Percentiles rank a stretch among this genome's conserved stretches.
Conservation (phyloP, 2,797 vertebrate genomes). For the Pipistrellus nathusii region DNA sequence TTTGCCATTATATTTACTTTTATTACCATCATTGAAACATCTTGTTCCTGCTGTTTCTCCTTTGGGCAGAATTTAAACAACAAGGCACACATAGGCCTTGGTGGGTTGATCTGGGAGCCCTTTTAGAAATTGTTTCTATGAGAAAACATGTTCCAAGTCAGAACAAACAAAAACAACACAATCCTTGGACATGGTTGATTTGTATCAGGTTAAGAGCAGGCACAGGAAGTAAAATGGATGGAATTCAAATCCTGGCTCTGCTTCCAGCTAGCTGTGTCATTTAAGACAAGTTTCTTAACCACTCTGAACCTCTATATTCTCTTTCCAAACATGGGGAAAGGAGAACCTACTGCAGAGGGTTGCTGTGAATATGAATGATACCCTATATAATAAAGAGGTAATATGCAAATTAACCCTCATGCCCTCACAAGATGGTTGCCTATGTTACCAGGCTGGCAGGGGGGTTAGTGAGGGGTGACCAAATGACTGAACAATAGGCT, state of each 20-base stretch:
- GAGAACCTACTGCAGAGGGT: background rate
- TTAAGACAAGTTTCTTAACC: background rate
- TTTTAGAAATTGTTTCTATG: slow-evolving; percentile 7
- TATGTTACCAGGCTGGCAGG: no score
- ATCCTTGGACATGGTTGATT: background rate
- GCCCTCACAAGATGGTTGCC: no score
- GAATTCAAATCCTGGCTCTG: background rate
- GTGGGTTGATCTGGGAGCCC: background rate
- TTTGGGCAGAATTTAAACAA: slow-evolving; percentile 31
- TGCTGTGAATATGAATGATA: background rate
- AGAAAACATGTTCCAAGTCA: slow-evolving; percentile 14
- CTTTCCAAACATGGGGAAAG: background rate
- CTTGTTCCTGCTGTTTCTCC: slow-evolving; percentile 39
- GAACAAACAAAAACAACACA: slow-evolving; percentile 25
- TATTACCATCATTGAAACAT: slow-evolving; percentile 5
- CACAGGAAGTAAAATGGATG: background rate
- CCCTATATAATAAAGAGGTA: no score
- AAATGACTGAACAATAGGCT: no score
- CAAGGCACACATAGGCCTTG: background rate
- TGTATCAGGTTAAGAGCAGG: background rate
- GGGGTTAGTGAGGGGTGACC: no score
- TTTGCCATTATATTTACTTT: slow-evolving; percentile 15
- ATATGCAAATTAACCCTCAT: no score
- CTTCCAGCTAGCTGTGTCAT: background rate
- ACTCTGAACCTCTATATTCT: background rate